A percentile compares a stretch with the other conserved stretches of the same genome.
phyloP scores from a whole-genome alignment of 2,888 invertebrate species.

The Conistra vaccinii region DNA sequence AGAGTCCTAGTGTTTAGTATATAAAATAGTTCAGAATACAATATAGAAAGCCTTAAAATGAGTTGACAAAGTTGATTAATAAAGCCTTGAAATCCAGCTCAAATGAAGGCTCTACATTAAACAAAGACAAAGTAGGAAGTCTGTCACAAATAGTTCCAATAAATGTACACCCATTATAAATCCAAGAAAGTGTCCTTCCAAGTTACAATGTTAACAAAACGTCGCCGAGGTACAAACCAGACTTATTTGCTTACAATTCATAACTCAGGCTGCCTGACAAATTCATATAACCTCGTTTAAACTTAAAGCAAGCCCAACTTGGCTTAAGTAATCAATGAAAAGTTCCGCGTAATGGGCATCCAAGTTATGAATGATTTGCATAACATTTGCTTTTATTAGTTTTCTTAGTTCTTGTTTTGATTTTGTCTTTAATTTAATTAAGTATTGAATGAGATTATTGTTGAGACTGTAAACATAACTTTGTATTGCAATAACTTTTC shows the following conservation, averaged over 20 bases:
- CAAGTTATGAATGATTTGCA: constrained; percentile 68
- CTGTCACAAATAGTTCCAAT: constrained; percentile 35
- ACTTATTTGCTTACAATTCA: constrained; percentile 71
- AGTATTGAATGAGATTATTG: constrained; percentile 16
- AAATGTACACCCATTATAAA: constrained; percentile 39
- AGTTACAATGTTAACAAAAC: constrained; percentile 38
- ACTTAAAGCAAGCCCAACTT: constrained; percentile 70
- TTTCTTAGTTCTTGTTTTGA: constrained; percentile 59
- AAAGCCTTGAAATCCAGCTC: not conserved
- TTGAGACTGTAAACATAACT: not conserved
- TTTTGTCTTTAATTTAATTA: constrained; percentile 33
- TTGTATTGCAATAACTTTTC: not conserved
- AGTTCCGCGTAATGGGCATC: constrained; percentile 71
- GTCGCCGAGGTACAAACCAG: constrained; percentile 47
- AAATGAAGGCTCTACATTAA: not conserved
- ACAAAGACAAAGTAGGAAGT: constrained; percentile 2
- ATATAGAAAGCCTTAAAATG: not conserved
- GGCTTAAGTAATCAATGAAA: constrained; percentile 76
- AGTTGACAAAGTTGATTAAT: not conserved
- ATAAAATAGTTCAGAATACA: not conserved
- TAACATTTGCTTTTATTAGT: constrained; percentile 65
- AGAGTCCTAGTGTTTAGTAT: no score
- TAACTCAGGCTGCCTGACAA: constrained; percentile 72
- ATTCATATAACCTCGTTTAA: constrained; percentile 76
- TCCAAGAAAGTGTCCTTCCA: constrained; percentile 39